Evolutionary conservation across 2,888 invertebrate genomes (phyloP), one percentile per base, ranked within the genome.

Genomic region (Cremastobaeus sp.): DNA sequence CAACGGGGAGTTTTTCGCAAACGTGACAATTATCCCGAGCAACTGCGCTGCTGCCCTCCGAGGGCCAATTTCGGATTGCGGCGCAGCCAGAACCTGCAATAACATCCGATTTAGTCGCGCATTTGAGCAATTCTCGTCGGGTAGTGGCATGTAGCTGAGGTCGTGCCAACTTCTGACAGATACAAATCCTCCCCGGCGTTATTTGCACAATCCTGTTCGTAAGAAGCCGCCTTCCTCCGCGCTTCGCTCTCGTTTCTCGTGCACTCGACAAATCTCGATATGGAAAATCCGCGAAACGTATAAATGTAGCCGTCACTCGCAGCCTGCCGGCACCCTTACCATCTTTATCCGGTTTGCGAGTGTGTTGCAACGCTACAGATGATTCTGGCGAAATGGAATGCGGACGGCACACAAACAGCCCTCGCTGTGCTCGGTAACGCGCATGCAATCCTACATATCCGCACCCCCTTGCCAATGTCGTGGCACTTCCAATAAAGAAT

Each of bases 241-340:
- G 28, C 28, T 39, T 52, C 52, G 35, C 43, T 59, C 43, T 41
- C 57, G 55, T 47, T 60, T 34, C 35, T 25, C 43, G 60, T 83
- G 81, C 84, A 80, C 82, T 79, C 83, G 84, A 84, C 84, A 80
- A 83, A 85, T 85, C 83, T 85, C 84, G 85, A 85, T 84, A 84
- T 84, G 84, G 82, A 85, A 85, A 86, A 84, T 82, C 82, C 82
- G 78, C 79, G 83, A 84, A 83, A 84, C 82, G 83, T 84, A 85
- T 84, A 86, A 86, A 85, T 86, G 86, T 85, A 82, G 84, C 86
- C 85, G 86, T 86, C 86, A 85, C 78, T 80, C 78, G 82, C 86
- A 85, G 83, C 82, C 79, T 79, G 80, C 82, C 73, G 77, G 57
- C 77, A 59, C 62, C 81, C 81, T 77, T 82, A 82, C 81, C 83